Conservation (phyloP, 2,113 vertebrate species). For the Anoplopoma fimbria region DNA sequence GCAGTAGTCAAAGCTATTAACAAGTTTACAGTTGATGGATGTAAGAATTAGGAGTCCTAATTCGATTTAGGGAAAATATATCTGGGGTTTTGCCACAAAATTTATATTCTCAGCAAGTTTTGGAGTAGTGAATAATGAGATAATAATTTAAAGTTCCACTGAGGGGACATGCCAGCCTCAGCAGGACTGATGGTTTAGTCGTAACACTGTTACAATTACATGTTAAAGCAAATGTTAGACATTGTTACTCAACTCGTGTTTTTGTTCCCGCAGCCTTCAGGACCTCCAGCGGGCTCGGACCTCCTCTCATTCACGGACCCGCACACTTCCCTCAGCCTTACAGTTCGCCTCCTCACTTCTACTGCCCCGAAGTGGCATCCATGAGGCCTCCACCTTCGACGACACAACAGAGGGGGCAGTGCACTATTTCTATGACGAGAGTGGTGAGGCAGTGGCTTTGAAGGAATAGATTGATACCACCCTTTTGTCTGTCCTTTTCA, state of each 20-base stretch:
- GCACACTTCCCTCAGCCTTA: slow-evolving; percentile 89
- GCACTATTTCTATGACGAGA: slow-evolving; percentile 93
- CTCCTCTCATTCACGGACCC: slow-evolving; percentile 88
- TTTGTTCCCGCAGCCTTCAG: slow-evolving; percentile 83
- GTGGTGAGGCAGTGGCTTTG: slow-evolving; percentile 80
- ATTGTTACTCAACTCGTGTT: not conserved
- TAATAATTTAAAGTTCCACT: not conserved
- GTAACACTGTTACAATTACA: not conserved
- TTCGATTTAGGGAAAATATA: not conserved
- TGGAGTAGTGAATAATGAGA: not conserved
- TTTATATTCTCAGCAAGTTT: not conserved
- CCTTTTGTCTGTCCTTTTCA: not conserved
- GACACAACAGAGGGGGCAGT: slow-evolving; percentile 92
- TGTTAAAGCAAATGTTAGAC: not conserved
- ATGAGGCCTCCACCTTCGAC: slow-evolving; percentile 92
- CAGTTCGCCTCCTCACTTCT: slow-evolving; percentile 91
- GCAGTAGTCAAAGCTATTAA: not conserved
- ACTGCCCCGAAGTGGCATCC: slow-evolving; percentile 88
- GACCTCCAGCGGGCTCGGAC: slow-evolving; percentile 88
- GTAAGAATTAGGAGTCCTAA: not conserved
- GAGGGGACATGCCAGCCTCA: not conserved
- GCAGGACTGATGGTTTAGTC: not conserved
- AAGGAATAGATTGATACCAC: not conserved
- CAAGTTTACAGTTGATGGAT: not conserved
- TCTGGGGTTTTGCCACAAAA: not conserved